Evolutionary conservation across 2,113 vertebrate species (phyloP).

Genomic region (Pogona vitticeps): DNA sequence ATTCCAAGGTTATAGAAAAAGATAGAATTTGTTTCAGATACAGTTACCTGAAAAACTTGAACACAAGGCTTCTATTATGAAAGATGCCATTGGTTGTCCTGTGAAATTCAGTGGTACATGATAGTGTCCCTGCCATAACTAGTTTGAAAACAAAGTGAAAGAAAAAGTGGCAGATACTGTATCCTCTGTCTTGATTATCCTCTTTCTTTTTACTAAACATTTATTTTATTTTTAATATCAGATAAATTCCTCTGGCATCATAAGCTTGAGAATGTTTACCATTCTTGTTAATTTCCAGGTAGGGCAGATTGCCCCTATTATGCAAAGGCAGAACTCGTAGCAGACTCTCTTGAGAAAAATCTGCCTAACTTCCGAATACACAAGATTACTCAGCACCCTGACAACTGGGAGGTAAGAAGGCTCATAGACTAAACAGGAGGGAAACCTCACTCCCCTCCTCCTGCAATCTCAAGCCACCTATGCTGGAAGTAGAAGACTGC

Average conservation of each 20-base stretch:
- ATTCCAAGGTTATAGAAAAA: background rate
- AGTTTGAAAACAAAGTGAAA: background rate
- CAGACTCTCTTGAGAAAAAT: constrained; percentile 82
- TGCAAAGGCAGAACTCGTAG: constrained; percentile 89
- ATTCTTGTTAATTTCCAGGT: constrained; percentile 71
- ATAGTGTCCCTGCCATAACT: no score
- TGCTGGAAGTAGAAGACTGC: constrained; percentile 82
- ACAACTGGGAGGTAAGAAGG: constrained; percentile 85
- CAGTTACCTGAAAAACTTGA: no score
- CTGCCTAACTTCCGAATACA: constrained; percentile 85
- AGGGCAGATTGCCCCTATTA: constrained; percentile 86
- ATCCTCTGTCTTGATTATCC: background rate
- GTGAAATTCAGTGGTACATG: no score
- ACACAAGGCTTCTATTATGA: no score
- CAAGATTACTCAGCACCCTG: constrained; percentile 85
- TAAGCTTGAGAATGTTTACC: background rate
- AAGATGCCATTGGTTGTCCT: no score
- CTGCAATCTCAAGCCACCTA: no score
- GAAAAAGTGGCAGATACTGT: background rate
- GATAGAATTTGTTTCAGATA: background rate
- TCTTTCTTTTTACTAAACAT: background rate
- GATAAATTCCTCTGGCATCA: background rate
- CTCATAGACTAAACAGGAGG: no score
- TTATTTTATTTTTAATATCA: background rate
- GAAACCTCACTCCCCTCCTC: no score